Evolutionary conservation across 2,797 vertebrate genomes (phyloP).

Genomic region (Poecilia wingei): DNA sequence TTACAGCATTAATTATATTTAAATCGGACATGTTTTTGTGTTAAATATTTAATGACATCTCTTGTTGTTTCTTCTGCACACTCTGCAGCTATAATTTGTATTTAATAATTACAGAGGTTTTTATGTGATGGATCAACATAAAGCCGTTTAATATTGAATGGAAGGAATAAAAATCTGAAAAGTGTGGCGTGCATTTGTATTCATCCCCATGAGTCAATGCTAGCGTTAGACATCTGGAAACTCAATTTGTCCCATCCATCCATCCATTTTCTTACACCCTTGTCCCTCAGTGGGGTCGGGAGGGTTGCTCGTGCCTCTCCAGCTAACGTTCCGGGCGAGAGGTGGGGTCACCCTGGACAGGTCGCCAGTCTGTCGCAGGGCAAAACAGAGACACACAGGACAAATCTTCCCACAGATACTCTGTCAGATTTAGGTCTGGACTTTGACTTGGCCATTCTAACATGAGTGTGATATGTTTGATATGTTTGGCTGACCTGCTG

Average conservation of each 20-base stretch:
- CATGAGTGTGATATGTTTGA: neutral
- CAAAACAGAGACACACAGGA: no score
- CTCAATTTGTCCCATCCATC: neutral
- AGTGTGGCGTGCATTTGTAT: neutral
- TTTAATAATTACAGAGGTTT: neutral
- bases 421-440: neutral
- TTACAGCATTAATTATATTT: neutral
- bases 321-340: no score
- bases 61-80: neutral
- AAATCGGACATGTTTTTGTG: neutral
- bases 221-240: neutral
- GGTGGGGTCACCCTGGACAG: no score
- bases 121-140: neutral
- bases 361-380: no score
- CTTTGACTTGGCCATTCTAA: constrained; percentile 1
- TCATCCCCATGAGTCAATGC: neutral
- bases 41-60: neutral
- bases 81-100: neutral
- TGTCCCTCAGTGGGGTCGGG: no score
- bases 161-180: neutral
- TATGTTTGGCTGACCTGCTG: neutral
- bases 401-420: neutral
- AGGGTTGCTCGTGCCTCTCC: no score
- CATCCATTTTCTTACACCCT: no score
- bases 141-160: neutral